These are phyloP conservation scores for Scaptomyza parva DNA, from an alignment of 2,888 invertebrate species.

Conservation along the genomic window DNA sequence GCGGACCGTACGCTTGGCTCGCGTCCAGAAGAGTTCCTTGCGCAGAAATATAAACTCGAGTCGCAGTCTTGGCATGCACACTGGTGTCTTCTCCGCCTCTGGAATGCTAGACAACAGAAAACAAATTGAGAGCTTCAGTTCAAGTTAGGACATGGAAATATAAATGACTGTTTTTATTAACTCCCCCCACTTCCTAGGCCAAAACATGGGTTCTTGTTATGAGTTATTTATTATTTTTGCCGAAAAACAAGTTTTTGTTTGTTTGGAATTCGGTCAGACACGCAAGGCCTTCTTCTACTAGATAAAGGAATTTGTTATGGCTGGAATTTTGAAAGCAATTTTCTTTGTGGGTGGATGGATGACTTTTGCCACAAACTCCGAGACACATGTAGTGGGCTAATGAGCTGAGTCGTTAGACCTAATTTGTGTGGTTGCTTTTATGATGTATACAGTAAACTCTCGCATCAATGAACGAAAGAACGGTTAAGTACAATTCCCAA, in stretches of 20 bases:
- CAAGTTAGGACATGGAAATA: conserved; percentile 21
- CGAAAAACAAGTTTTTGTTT: conserved; percentile 45
- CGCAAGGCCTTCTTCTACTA: conserved; percentile 53
- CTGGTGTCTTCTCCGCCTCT: conserved; percentile 84
- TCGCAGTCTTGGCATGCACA: conserved; percentile 88
- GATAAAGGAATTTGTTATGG: conserved; percentile 8
- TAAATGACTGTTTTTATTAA: conserved; percentile 31
- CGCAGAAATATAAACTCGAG: conserved; percentile 90
- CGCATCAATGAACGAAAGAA: neutral
- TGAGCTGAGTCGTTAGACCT: conserved; percentile 68
- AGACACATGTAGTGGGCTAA: conserved; percentile 64
- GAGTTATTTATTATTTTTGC: conserved; percentile 70
- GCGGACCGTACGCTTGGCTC: conserved; percentile 88
- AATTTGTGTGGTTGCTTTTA: conserved; percentile 72
- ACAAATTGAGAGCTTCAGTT: conserved; percentile 1
- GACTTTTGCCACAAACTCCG: conserved; percentile 36
- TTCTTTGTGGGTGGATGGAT: conserved; percentile 50
- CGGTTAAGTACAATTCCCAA: neutral
- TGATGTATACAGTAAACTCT: conserved; percentile 41
- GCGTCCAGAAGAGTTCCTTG: conserved; percentile 88
- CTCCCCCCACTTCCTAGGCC: neutral
- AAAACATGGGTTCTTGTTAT: conserved; percentile 47
- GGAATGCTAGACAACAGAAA: conserved; percentile 72
- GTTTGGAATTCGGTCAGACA: conserved; percentile 56
- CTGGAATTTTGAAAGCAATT: conserved; percentile 16